Evolutionary conservation across 2,797 vertebrate genomes (phyloP).

Genomic region (Benthosema pterotum): DNA sequence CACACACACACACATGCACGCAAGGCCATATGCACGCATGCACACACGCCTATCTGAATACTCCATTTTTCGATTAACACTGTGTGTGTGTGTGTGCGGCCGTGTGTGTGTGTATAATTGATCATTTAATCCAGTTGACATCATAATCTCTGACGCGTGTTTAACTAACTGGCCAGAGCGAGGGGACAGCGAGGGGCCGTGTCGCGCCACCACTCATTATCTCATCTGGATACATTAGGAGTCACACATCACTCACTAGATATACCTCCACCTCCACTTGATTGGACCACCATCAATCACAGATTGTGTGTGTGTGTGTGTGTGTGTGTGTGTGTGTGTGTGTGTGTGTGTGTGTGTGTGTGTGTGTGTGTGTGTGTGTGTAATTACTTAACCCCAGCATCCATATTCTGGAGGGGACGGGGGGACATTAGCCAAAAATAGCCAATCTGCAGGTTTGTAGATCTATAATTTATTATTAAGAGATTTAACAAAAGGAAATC

Average conservation of each 20-base stretch:
- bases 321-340: constrained; percentile 22
- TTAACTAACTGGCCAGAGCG: constrained; percentile 74
- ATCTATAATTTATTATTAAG: too few relatives aligned
- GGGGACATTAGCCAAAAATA: too few relatives aligned
- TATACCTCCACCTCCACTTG: constrained; percentile 37
- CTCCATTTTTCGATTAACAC: too few relatives aligned
- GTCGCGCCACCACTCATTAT: constrained; percentile 72
- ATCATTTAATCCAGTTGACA: constrained; percentile 79
- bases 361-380: constrained; percentile 6
- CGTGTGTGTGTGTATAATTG: constrained; percentile 42
- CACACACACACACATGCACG: constrained; percentile 29
- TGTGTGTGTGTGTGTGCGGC: constrained; percentile 35
- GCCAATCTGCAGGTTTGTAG: too few relatives aligned
- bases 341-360: constrained; percentile 21
- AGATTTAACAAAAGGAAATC: too few relatives aligned
- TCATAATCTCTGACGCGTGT: constrained; percentile 78
- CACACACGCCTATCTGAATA: too few relatives aligned
- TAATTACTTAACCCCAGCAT: neutral
- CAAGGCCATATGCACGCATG: constrained; percentile 4
- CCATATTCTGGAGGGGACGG: too few relatives aligned
- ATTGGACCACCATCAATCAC: constrained; percentile 62
- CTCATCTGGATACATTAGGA: constrained; percentile 75
- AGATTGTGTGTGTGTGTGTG: constrained; percentile 37
- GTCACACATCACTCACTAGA: constrained; percentile 66
- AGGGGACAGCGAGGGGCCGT: constrained; percentile 62